Base-by-base conservation (phyloP, 2,113 vertebrate species). In the Apodemus speciosus region DNA sequence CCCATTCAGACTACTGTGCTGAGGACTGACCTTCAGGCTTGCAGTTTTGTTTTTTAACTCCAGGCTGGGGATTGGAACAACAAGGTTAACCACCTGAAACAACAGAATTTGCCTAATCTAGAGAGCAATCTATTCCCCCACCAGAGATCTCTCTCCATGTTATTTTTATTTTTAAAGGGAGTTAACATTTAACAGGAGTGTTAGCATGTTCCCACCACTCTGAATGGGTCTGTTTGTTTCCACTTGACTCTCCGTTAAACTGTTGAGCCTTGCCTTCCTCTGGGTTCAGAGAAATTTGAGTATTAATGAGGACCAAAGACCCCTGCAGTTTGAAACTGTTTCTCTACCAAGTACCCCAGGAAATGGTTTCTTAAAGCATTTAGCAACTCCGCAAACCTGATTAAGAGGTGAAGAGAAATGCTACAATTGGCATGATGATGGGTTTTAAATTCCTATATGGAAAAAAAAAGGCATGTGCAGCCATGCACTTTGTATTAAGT, bases 11-110 rank as follows among this genome's bases (percentile, higher is more conserved):
- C 72, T 68, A 25, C 88, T 0, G n/a, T 0, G 0, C 76, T 83
- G 35, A 0, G 10, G n/a, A 40, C 35, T 6, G 72, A 86, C 89
- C 83, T 66, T 83, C 84, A 0, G 32, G 49, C 62, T 56, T 77
- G 77, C 27, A 84, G 83, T 85, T 96, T 84, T 81, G 40, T 76
- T 90, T 96, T 94, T 43, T 35, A 94, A 88, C 56, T 88, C 81
- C 53, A 32, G 35, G 69, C 62, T 94, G 14, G 3, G 64, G 66
- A 76, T 81, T 90, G 71, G n/a, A 84, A 92, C 85, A 79, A 5
- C 21, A 66, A 69, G 89, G 0, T 68, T 76, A 60, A 62, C 89
- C 97, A 95, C 93, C 96, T 95, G 96, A 96, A 97, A 94, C 73
- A 97, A 94, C 96, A 97, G 38, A 60, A 30, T 62, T 69, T 20